Conservation (phyloP, 2,113 vertebrate species). For the Gambusia affinis region DNA sequence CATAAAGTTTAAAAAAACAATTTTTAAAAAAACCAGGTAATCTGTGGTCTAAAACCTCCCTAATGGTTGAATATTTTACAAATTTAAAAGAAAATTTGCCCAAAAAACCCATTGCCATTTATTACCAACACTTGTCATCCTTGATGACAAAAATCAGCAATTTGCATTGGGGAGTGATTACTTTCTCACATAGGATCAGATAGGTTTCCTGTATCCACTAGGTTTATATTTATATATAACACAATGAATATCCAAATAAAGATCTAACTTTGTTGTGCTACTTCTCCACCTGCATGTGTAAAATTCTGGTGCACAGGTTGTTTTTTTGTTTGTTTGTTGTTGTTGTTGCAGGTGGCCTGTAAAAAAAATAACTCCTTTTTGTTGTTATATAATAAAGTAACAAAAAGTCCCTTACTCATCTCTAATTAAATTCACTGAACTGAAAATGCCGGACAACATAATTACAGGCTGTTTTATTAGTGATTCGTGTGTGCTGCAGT, state of each 20-base stretch:
- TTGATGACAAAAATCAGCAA: too few species aligned
- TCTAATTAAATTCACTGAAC: neutral
- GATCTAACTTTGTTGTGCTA: neutral
- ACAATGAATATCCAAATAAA: neutral
- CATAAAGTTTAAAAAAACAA: too few species aligned
- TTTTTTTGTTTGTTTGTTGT: neutral
- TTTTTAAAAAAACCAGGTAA: too few species aligned
- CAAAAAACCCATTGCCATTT: too few species aligned
- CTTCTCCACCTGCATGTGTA: slow-evolving; percentile 15
- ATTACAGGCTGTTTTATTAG: neutral
- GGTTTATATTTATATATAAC: too few species aligned
- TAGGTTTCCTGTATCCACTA: too few species aligned
- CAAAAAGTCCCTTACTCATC: neutral
- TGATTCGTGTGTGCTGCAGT: neutral
- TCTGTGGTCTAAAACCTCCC: too few species aligned
- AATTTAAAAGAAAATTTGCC: too few species aligned
- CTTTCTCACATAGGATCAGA: too few species aligned
- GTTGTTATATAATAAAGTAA: neutral
- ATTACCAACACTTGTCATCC: too few species aligned
- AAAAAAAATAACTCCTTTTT: neutral
- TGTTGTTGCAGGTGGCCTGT: neutral
- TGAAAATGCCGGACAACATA: neutral
- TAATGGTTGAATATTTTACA: too few species aligned
- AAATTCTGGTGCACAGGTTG: slow-evolving; percentile 4
- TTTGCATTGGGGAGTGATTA: too few species aligned